phyloP scores from a whole-genome alignment of 2,113 vertebrate species.

The Struthidea cinerea region DNA sequence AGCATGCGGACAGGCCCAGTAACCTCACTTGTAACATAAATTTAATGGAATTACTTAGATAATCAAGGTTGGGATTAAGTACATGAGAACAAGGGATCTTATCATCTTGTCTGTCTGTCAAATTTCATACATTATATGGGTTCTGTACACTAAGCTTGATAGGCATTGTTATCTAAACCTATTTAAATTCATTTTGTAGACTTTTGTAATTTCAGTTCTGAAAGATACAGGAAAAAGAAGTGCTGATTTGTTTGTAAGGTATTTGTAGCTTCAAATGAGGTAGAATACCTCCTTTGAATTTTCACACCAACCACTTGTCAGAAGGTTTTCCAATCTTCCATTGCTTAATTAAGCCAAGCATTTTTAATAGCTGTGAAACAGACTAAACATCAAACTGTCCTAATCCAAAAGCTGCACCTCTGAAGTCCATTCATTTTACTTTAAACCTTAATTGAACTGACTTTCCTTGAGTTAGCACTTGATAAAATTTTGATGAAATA shows the following conservation, averaged over 20 bases:
- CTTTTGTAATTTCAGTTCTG: neutral
- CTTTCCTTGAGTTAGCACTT: neutral
- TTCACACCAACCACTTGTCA: neutral
- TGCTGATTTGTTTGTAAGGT: neutral
- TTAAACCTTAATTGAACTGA: neutral
- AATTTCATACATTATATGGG: neutral
- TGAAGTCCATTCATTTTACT: neutral
- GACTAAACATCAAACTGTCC: neutral
- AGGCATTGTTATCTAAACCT: neutral
- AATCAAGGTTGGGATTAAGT: neutral
- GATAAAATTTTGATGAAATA: neutral
- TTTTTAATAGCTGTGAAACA: neutral
- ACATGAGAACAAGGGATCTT: neutral
- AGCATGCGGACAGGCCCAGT: neutral
- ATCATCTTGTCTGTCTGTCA: neutral
- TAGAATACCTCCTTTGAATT: neutral
- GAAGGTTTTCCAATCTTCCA: neutral
- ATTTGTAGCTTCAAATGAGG: neutral
- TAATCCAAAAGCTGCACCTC: neutral
- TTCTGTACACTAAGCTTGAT: neutral
- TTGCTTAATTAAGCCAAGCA: neutral
- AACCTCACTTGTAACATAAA: neutral
- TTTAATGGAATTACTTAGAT: neutral
- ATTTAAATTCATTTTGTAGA: neutral
- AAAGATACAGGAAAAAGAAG: neutral